These are phyloP conservation scores for Phalloptychus januarius DNA, from an alignment of 2,797 vertebrate species.

Conservation along the genomic window DNA sequence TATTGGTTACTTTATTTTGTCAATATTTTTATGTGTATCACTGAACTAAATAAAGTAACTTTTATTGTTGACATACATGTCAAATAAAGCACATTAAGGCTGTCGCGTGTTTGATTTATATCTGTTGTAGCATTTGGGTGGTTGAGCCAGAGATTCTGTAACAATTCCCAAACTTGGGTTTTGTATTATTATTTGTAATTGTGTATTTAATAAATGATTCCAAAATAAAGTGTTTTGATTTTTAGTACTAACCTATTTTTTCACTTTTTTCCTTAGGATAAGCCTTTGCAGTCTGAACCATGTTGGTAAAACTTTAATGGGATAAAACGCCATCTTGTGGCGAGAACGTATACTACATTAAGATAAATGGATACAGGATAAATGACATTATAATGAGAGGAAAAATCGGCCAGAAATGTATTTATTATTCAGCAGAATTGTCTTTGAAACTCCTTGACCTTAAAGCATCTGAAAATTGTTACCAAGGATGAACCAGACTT, in stretches of 20 bases:
- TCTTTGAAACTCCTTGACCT: neutral
- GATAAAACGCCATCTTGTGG: constrained; percentile 38
- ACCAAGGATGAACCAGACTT: no score
- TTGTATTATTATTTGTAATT: neutral
- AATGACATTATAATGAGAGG: neutral
- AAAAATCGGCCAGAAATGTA: neutral
- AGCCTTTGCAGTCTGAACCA: neutral
- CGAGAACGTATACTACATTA: constrained; percentile 17
- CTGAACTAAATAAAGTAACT: neutral
- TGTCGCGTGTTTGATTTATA: neutral
- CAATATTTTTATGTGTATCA: constrained; percentile 28
- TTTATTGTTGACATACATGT: constrained; percentile 3
- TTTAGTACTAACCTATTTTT: neutral
- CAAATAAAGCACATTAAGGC: neutral
- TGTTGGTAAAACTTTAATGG: neutral
- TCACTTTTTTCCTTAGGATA: neutral
- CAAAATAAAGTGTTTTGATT: neutral
- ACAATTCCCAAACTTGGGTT: neutral
- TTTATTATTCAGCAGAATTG: neutral
- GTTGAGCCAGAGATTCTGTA: neutral
- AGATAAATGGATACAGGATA: neutral
- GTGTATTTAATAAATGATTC: neutral
- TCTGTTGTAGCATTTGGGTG: neutral
- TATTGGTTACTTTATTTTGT: constrained; percentile 31
- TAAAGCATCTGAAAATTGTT: neutral